These are phyloP conservation scores for Gerris buenoi DNA, from an alignment of 1,140 invertebrate species.

Conservation along the genomic window DNA sequence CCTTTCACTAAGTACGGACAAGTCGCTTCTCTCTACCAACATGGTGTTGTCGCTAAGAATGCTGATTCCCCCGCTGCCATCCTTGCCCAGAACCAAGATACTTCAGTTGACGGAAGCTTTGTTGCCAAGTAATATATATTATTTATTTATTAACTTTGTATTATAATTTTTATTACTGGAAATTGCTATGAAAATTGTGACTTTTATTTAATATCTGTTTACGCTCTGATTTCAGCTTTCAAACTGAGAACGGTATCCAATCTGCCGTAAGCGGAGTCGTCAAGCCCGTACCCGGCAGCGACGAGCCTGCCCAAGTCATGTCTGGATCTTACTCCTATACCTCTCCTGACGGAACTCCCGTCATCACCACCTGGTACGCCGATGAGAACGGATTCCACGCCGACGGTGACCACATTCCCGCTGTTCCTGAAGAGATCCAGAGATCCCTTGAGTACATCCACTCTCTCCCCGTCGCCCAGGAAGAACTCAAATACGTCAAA, in stretches of 20 bases:
- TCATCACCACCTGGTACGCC: conserved; percentile 56
- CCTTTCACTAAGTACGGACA: neutral
- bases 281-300: neutral
- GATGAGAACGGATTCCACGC: conserved; percentile 35
- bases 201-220: too few species aligned
- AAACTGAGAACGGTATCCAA: conserved; percentile 1
- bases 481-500: neutral
- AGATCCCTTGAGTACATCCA: conserved; percentile 28
- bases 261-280: neutral
- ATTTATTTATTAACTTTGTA: too few species aligned
- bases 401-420: neutral
- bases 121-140: neutral
- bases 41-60: neutral
- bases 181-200: too few species aligned
- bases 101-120: neutral
- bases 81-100: neutral
- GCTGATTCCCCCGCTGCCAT: neutral
- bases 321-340: conserved; percentile 56
- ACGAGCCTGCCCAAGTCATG: conserved; percentile 36
- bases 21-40: neutral
- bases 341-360: conserved; percentile 52
- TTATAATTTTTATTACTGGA: too few species aligned
- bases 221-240: conserved; percentile 2
- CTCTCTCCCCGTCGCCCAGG: neutral
- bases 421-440: neutral